Conservation (phyloP, 2,888 invertebrate genomes). For the Galerucella nymphaeae region DNA sequence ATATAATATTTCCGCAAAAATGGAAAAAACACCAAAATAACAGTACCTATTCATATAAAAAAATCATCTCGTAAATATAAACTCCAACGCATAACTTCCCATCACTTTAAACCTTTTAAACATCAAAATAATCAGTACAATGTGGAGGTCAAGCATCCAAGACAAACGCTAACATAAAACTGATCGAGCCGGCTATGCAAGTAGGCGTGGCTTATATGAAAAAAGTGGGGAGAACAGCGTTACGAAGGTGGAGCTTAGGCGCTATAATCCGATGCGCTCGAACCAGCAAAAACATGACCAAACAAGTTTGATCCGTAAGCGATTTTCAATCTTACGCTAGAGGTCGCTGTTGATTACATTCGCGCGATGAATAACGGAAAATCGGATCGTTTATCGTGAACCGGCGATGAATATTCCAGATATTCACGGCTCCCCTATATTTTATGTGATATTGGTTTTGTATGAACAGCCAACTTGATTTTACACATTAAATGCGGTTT, state of each 20-base stretch:
- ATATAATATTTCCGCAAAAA: too few relatives aligned
- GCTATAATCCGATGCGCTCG: slow-evolving; percentile 49
- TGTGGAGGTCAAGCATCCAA: slow-evolving; percentile 20
- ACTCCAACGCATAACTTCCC: not conserved
- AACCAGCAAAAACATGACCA: slow-evolving; percentile 33
- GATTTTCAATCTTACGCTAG: slow-evolving; percentile 11
- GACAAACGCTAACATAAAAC: slow-evolving; percentile 39
- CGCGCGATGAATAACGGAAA: not conserved
- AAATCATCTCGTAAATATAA: too few relatives aligned
- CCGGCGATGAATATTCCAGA: slow-evolving; percentile 22
- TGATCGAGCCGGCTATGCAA: slow-evolving; percentile 45
- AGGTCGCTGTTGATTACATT: slow-evolving; percentile 9
- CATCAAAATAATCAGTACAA: not conserved
- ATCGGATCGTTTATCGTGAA: slow-evolving; percentile 2
- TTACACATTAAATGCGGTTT: slow-evolving; percentile 59
- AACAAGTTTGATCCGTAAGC: not conserved
- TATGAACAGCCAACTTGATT: slow-evolving; percentile 58
- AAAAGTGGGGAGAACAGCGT: slow-evolving; percentile 47
- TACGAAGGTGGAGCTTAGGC: slow-evolving; percentile 50
- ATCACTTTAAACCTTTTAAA: not conserved
- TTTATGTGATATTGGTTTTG: slow-evolving; percentile 55
- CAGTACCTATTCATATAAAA: too few relatives aligned
- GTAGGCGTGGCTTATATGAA: slow-evolving; percentile 48
- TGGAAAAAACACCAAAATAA: too few relatives aligned
- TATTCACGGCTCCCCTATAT: slow-evolving; percentile 50